Evolutionary conservation across 2,888 invertebrate species (phyloP), one percentile per base, ranked within the genome.

Genomic region (Schizaphis graminum): DNA sequence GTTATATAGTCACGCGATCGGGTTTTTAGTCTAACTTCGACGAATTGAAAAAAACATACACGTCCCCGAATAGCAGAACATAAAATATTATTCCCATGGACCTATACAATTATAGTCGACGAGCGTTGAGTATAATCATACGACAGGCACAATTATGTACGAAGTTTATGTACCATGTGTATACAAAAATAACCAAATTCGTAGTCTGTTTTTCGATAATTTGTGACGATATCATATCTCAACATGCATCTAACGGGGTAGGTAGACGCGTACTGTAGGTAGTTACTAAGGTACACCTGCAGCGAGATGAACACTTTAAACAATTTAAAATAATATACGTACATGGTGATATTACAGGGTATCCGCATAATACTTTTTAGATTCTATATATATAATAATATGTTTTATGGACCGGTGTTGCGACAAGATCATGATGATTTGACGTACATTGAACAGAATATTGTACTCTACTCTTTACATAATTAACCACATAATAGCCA

Each of bases 211-310:
- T 44, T 85, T 85, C 44, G 85, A 85, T 44, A 77, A 28, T 28
- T 85, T 24, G 44, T 85, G 85, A 85, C 77, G 77, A 44, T 85
- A 85, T 85, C 85, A 85, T 85, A 85, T 85, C 85, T 85, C 4
- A 26, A 44, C 85, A 28, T 26, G 24, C 85, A 85, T 85, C 85
- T 85, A 44, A 85, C 77, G 77, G 35, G 77, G 77, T 77, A 28
- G 44, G 44, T 44, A 85, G 44, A 85, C 85, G 26, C 11, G 11
- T 77, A 35, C 35, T 35, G 35, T 35, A 21, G 16, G 35, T 24
- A 35, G 21, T 21, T 35, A 35, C 21, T 77, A 35, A 77, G 21
- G 35, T 85, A 85, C 85, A 85, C 85, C 85, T 85, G 85, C 85
- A 85, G 2, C 35, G 85, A 28, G 24, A 85, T 2, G 85, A 26